Evolutionary conservation across 2,113 vertebrate species (phyloP).

Genomic region (Glaucomys volans): DNA sequence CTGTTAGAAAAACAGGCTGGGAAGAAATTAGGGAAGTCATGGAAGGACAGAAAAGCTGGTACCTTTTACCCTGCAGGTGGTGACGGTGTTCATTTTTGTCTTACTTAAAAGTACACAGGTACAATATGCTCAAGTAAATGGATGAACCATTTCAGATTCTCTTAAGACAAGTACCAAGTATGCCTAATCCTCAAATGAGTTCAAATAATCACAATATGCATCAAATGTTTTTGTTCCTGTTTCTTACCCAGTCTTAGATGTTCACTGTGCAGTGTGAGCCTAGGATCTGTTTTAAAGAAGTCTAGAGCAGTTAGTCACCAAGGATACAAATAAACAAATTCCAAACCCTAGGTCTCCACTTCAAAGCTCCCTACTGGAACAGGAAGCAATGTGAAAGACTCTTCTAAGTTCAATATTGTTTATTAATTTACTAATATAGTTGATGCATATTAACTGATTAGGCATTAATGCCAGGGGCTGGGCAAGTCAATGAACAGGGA

Average conservation of each 20-base stretch:
- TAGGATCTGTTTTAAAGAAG: neutral
- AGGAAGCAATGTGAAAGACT: neutral
- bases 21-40: neutral
- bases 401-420: neutral
- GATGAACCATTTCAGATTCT: slow-evolving; percentile 14
- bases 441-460: neutral
- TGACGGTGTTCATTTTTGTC: neutral
- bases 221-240: neutral
- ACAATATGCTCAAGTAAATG: neutral
- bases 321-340: neutral
- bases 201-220: neutral
- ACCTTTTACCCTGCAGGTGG: neutral
- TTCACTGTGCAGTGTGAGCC: neutral
- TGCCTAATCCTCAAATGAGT: neutral
- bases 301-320: neutral
- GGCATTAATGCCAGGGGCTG: neutral
- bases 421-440: neutral
- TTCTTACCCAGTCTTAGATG: neutral
- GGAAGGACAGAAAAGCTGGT: neutral
- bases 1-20: neutral
- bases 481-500: neutral
- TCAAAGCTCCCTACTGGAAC: neutral
- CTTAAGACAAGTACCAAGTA: neutral
- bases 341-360: neutral
- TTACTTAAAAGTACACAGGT: neutral